Base-by-base conservation (phyloP, 2,113 vertebrate genomes). In the Oceanites oceanicus region DNA sequence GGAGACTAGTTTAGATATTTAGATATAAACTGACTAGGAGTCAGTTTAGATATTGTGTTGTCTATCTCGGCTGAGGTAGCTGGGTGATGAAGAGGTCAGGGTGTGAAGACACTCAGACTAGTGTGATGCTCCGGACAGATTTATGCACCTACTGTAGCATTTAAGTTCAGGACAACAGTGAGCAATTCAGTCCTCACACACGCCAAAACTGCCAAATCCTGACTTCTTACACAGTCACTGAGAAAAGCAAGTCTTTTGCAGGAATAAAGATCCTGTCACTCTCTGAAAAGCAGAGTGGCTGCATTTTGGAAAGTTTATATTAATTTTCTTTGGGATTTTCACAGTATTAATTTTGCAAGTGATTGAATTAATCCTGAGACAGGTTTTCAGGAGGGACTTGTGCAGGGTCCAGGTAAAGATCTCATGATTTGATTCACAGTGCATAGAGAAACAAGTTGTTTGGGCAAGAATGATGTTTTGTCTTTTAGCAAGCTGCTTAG, bases 31-130 rank as follows among this genome's bases (percentile, higher is more conserved):
- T 25, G 14, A 61, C 19, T 66, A 52, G 47, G 9, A 26, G 18
- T 47, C n/a, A 55, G 20, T 36, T 68, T 30, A 32, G 36, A 85
- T 38, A 30, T 52, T 63, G 29, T 77, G 47, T 49, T 87, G 65
- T 61, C 52, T 70, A 8, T 38, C 62, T 88, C 5, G 0, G 3
- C 4, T 74, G 53, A 59, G 23, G n/a, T 32, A 65, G 21, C 50
- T 70, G 38, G 10, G 5, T 66, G 61, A 62, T 0, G 0, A 77
- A 49, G 11, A 40, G 11, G 32, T 80, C 67, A 62, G 17, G 6
- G 9, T 49, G 10, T 17, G 14, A 86, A 79, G 44, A 68, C 63
- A 36, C 13, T 53, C 45, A 38, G 40, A 32, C 3, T 23, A 68
- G 4, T 7, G 25, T 36, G 58, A 30, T 85, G 52, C 40, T 82